These are phyloP conservation scores for Entomyzon cyanotis DNA, from an alignment of 2,113 vertebrate genomes.

Conservation along the genomic window DNA sequence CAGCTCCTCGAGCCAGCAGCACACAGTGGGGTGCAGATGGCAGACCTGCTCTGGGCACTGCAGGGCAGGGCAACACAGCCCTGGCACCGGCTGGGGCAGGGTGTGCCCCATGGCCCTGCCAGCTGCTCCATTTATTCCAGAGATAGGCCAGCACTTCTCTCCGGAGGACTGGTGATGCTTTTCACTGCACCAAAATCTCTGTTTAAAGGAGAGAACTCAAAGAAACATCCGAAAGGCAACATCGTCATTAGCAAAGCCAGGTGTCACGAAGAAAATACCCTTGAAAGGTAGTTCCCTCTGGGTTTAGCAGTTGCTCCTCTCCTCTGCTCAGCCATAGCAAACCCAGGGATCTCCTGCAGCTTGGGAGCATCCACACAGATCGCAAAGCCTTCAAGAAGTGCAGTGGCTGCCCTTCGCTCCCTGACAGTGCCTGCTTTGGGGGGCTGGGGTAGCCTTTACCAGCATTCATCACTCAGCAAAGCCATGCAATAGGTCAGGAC, in stretches of 20 bases:
- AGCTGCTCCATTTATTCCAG: not conserved
- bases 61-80: not conserved
- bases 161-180: not conserved
- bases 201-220: not conserved
- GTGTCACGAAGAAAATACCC: not conserved
- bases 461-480: constrained; percentile 10
- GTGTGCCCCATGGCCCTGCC: fast-evolving
- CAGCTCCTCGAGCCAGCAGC: fast-evolving
- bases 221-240: not conserved
- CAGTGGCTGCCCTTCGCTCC: not conserved
- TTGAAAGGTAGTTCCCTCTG: not conserved
- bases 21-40: not conserved
- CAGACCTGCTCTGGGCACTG: not conserved
- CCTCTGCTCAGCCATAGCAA: not conserved
- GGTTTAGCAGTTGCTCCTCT: not conserved
- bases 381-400: not conserved
- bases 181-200: not conserved
- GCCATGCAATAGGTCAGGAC: constrained; percentile 15
- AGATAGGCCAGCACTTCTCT: not conserved
- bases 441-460: not conserved
- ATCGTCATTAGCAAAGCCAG: not conserved
- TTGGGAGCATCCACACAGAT: not conserved
- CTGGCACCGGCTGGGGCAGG: not conserved
- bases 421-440: not conserved
- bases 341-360: not conserved